Base-by-base conservation (phyloP, 2,888 invertebrate species). In the Euzophera pinguis region DNA sequence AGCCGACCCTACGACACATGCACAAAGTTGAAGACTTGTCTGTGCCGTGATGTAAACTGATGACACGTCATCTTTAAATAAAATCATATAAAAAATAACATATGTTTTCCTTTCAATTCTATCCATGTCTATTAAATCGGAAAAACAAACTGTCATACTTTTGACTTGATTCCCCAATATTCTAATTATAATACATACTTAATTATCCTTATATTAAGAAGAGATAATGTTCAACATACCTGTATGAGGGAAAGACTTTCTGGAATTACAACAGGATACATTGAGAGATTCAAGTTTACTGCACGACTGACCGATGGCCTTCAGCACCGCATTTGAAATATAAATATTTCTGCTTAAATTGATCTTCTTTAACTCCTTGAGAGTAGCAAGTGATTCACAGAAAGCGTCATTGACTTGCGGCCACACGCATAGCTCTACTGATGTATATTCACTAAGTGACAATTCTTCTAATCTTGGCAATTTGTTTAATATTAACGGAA, bases 261-360 rank as follows among this genome's bases (percentile, higher is more conserved):
- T 74, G 0, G 81, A 70, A 53, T 85, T 85, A 56, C 89, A 90
- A 52, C 89, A 79, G 22, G 87, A 85, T 17, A 92, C 63, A 67
- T 91, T 88, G 45, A 92, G 67, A 0, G 74, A 71, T 58, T 80
- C 74, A 35, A 93, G 60, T 41, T 89, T 79, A 5, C 71, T 64
- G 59, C 92, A 92, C 12, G 79, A 72, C 56, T 81, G 79, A 0
- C 90, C 86, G 5, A 94, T 67, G 45, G 77, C 81, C 60, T 85
- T 83, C 55, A 93, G 53, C 16, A 92, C 87, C 0, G 81, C 73
- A 63, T 93, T 91, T 0, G 84, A 89, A 14, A 93, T 86, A 51
- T 81, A 78, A 4, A 78, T 68, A 56, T 91, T 92, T 50, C 77
- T 73, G 60, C 80, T 81, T 41, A 92, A 58, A 60, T 89, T 85